Percentiles rank a stretch among this genome's conserved stretches.
Conservation (phyloP, 1,140 invertebrate genomes). For the Drosophila sturtevanti region DNA sequence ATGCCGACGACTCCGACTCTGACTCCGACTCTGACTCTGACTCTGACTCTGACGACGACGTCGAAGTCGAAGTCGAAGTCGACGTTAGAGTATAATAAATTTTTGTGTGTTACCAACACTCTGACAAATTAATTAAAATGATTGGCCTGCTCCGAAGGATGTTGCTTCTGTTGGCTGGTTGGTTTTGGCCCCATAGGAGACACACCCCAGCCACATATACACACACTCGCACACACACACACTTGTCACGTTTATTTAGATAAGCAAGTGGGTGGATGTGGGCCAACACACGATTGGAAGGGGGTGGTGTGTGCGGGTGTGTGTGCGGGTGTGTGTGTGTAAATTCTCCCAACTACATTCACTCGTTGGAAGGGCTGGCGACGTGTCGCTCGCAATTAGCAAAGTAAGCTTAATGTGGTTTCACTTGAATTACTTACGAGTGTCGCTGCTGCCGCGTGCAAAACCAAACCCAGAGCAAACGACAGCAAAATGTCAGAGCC, state of each 20-base stretch:
- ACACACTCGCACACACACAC: slow-evolving; percentile 4
- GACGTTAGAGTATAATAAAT: slow-evolving; percentile 79
- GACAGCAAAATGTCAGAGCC: slow-evolving; percentile 19
- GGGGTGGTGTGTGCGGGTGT: neutral
- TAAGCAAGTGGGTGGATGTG: slow-evolving; percentile 43
- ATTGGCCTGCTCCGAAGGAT: slow-evolving; percentile 70
- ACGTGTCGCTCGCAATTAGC: slow-evolving; percentile 81
- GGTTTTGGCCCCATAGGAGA: slow-evolving; percentile 30
- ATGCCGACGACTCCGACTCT: slow-evolving; percentile 19
- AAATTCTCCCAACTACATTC: slow-evolving; percentile 41
- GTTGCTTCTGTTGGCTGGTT: slow-evolving; percentile 2
- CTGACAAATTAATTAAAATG: slow-evolving; percentile 83
- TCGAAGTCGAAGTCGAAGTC: slow-evolving; percentile 30
- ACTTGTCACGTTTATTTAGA: slow-evolving; percentile 61
- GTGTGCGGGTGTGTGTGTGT: slow-evolving; percentile 17
- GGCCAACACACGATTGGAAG: neutral
- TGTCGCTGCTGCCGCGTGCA: slow-evolving; percentile 40
- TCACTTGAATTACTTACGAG: slow-evolving; percentile 80
- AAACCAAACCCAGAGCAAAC: slow-evolving; percentile 5
- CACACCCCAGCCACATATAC: neutral
- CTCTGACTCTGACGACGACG: slow-evolving; percentile 15
- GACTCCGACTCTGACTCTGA: slow-evolving; percentile 42
- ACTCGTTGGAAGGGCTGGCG: slow-evolving; percentile 45
- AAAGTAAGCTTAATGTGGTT: slow-evolving; percentile 82
- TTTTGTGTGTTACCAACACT: slow-evolving; percentile 81